A percentile compares a stretch with the other conserved stretches of the same genome.
Evolutionary conservation across 2,113 vertebrate species (phyloP).

Genomic region (Dasypus novemcinctus): DNA sequence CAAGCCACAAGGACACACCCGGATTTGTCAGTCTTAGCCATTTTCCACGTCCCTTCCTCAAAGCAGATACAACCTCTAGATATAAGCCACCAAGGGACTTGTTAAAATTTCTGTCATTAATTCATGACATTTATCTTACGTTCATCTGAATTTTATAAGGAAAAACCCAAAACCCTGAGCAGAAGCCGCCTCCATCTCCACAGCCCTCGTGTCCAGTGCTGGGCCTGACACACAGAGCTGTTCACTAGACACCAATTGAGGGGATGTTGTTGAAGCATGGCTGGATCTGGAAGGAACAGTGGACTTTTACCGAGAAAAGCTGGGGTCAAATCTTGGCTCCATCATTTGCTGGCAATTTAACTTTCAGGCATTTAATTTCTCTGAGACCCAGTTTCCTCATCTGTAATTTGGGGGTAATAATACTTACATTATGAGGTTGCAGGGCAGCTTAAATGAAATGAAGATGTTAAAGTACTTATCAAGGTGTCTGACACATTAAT

Average conservation of each 20-base stretch:
- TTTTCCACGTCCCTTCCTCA: slow-evolving; percentile 32
- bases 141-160: slow-evolving; percentile 59
- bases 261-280: no score
- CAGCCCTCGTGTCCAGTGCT: not conserved
- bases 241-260: not conserved
- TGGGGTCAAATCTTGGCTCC: not conserved
- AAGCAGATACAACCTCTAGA: slow-evolving; percentile 62
- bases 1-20: slow-evolving; percentile 24
- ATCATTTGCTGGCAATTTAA: not conserved
- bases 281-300: not conserved
- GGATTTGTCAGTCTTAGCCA: not conserved
- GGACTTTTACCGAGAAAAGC: not conserved
- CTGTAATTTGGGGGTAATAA: slow-evolving; percentile 65
- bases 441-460: slow-evolving; percentile 47
- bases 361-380: slow-evolving; percentile 49
- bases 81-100: slow-evolving; percentile 62
- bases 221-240: not conserved
- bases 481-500: slow-evolving; percentile 27
- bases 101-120: slow-evolving; percentile 74
- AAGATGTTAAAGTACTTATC: slow-evolving; percentile 51
- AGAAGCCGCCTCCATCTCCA: slow-evolving; percentile 4
- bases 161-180: slow-evolving; percentile 18
- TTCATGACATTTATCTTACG: slow-evolving; percentile 65
- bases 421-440: slow-evolving; percentile 28
- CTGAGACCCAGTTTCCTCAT: slow-evolving; percentile 60